phyloP scores from a whole-genome alignment of 2,113 vertebrate species.

The Syngnathus floridae region DNA sequence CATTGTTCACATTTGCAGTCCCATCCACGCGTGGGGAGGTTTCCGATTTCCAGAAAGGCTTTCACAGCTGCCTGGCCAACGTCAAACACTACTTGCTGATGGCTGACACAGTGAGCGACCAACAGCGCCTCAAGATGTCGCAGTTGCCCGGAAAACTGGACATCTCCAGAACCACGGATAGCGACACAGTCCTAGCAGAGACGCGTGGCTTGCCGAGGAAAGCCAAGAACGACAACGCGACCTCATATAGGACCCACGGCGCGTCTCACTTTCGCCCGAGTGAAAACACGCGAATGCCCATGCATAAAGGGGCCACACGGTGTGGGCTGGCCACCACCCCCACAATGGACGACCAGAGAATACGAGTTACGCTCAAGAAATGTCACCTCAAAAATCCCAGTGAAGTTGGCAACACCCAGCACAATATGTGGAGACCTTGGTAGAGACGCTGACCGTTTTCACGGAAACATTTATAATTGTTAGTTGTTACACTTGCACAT shows the following conservation, averaged over 20 bases:
- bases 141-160: slow-evolving; percentile 46
- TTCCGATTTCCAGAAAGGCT: slow-evolving; percentile 70
- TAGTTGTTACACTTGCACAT: slow-evolving; percentile 19
- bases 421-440: slow-evolving; percentile 70
- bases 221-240: not conserved
- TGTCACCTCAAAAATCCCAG: not conserved
- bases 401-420: slow-evolving; percentile 24
- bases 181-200: slow-evolving; percentile 25
- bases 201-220: not conserved
- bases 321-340: not conserved
- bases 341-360: not conserved
- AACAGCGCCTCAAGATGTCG: slow-evolving; percentile 51
- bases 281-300: not conserved
- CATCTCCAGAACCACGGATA: slow-evolving; percentile 78
- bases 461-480: slow-evolving; percentile 20
- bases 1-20: slow-evolving; percentile 35
- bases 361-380: slow-evolving; percentile 10
- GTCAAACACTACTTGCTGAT: slow-evolving; percentile 67
- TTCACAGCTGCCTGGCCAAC: slow-evolving; percentile 70
- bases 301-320: not conserved
- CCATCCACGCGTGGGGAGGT: slow-evolving; percentile 34
- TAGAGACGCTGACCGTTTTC: slow-evolving; percentile 31
- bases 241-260: not conserved
- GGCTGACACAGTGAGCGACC: slow-evolving; percentile 47
- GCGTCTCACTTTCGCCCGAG: not conserved